These are phyloP conservation scores for Heliornis fulica DNA, from an alignment of 2,113 vertebrate species.

Conservation along the genomic window DNA sequence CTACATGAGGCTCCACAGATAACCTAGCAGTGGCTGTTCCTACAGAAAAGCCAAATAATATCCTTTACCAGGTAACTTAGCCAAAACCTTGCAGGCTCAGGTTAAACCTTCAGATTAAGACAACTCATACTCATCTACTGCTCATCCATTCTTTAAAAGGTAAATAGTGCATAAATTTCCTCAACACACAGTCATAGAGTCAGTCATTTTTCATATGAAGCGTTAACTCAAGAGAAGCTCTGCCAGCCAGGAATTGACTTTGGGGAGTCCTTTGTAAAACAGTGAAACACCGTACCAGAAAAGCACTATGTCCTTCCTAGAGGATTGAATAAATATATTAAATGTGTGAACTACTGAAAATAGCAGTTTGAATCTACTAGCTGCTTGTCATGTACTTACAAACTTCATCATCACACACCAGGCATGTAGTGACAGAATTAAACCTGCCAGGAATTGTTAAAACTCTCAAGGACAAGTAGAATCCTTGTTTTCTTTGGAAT, in stretches of 20 bases:
- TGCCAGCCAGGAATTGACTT: neutral
- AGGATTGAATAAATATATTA: neutral
- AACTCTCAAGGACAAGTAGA: neutral
- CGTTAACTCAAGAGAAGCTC: neutral
- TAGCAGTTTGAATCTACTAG: neutral
- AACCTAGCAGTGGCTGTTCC: neutral
- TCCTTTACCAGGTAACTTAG: neutral
- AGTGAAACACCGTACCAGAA: neutral
- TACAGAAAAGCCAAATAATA: fast-evolving
- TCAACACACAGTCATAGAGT: too few species aligned
- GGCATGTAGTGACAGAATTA: conserved; percentile 13
- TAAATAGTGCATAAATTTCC: too few species aligned
- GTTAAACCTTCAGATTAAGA: neutral
- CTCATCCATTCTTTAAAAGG: too few species aligned
- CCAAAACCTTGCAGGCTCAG: neutral
- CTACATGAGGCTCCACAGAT: neutral
- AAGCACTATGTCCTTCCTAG: neutral
- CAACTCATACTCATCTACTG: neutral
- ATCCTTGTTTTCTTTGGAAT: neutral
- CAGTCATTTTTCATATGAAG: neutral
- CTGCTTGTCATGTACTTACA: neutral
- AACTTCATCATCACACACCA: neutral
- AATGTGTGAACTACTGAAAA: neutral
- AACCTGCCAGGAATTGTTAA: neutral
- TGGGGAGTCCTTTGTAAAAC: neutral